Percentiles rank a stretch among this genome's conserved stretches.
Conservation (phyloP, 1,140 invertebrate genomes). For the Lordiphosa stackelbergi region DNA sequence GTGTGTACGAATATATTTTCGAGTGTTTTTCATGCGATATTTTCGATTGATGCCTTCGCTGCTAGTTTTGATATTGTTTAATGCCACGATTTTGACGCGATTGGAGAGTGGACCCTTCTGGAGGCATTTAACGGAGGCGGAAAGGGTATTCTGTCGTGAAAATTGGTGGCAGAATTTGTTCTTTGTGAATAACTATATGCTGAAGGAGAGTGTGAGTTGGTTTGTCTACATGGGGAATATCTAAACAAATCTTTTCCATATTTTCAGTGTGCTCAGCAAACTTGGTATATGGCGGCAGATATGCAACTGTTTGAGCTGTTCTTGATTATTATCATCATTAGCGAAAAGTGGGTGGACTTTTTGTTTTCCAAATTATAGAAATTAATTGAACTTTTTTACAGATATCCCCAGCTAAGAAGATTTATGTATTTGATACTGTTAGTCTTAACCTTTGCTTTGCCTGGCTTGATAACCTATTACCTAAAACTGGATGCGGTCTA, state of each 20-base stretch:
- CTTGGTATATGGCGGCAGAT: slow-evolving; percentile 86
- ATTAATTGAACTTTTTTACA: slow-evolving; percentile 30
- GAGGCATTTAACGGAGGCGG: slow-evolving; percentile 76
- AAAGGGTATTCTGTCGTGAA: slow-evolving; percentile 79
- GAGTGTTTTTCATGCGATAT: slow-evolving; percentile 77
- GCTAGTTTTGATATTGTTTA: slow-evolving; percentile 78
- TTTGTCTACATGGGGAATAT: no score
- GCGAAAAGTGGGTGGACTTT: slow-evolving; percentile 39
- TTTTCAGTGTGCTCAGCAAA: slow-evolving; percentile 82
- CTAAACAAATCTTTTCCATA: background rate
- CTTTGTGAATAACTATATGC: slow-evolving; percentile 82
- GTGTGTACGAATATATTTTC: slow-evolving; percentile 51
- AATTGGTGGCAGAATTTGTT: slow-evolving; percentile 84
- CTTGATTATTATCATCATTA: slow-evolving; percentile 78
- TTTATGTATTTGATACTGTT: slow-evolving; percentile 46
- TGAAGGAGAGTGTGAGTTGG: slow-evolving; percentile 49
- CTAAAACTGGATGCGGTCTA: slow-evolving; percentile 77
- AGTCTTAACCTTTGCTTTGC: slow-evolving; percentile 72
- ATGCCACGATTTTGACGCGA: slow-evolving; percentile 76
- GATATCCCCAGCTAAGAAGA: slow-evolving; percentile 60
- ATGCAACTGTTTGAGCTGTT: slow-evolving; percentile 84
- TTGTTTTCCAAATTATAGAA: no score
- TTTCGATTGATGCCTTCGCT: slow-evolving; percentile 79
- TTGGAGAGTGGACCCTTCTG: slow-evolving; percentile 78
- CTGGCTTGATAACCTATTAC: slow-evolving; percentile 77